Base-by-base conservation (phyloP, 2,888 invertebrate genomes). In the Lasiommata megera region DNA sequence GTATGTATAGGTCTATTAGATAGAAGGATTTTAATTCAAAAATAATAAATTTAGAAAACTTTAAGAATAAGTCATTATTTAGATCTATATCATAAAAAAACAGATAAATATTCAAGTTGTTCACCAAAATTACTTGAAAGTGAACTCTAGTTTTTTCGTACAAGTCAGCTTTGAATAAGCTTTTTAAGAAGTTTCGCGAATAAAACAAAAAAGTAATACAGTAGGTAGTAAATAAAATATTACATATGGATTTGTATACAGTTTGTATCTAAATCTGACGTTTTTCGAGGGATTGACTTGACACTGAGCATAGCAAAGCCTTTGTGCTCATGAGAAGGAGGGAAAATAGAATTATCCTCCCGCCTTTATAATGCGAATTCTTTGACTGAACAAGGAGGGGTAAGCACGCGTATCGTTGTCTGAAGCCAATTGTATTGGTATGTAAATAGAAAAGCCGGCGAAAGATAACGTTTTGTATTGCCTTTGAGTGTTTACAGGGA, bases 371-470 rank as follows among this genome's bases (percentile, higher is more conserved):
- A 51, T 29, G 51, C 53, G 23, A 59, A 59, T 56, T 54, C 44
- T 60, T 53, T 54, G 52, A 58, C 52, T 54, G 54, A 50, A 52
- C 47, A 38, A 50, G 14, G 57, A 11, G 11, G 53, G 51, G 60
- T 58, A 66, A 64, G 64, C 60, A 63, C 23, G 63, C 65, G 61
- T 54, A 55, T 65, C 58, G 56, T 51, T 57, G 58, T 64, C 58
- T 62, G 62, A 63, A 50, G 65, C 52, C 64, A 47, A 60, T 58
- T 55, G 59, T 62, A 63, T 67, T 61, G 61, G 54, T 44, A 62
- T 62, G 60, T 58, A 58, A 64, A 67, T 66, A 58, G 16, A 63
- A 63, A 65, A 59, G 36, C 56, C 40, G 56, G 54, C 37, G 38
- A 46, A 62, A 63, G 60, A 62, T 59, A 61, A 61, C 52, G 37